phyloP scores from a whole-genome alignment of 2,797 vertebrate genomes.

The Sebastes taczanowskii region DNA sequence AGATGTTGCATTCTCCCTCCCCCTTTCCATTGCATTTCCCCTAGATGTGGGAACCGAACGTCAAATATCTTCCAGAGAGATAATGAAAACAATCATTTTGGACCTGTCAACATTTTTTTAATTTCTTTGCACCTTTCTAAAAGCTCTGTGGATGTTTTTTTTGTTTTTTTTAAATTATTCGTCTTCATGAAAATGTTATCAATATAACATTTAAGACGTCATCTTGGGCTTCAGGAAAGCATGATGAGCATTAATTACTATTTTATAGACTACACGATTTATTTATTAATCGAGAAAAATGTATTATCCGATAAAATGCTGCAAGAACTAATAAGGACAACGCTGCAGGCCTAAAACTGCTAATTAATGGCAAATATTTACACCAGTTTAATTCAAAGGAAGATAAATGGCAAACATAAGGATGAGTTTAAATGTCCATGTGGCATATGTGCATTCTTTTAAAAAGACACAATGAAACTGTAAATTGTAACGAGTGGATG shows the following conservation, averaged over 20 bases:
- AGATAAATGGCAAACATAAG: background rate
- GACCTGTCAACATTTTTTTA: too few relatives aligned
- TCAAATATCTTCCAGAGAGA: too few relatives aligned
- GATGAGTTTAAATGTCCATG: background rate
- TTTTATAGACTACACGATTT: background rate
- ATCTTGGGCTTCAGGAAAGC: background rate
- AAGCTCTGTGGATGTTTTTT: too few relatives aligned
- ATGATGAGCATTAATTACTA: background rate
- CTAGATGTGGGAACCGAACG: too few relatives aligned
- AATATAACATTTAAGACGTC: background rate
- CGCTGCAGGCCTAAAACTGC: background rate
- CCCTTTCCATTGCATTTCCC: too few relatives aligned
- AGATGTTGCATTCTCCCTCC: too few relatives aligned
- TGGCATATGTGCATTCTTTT: background rate
- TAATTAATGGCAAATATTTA: background rate
- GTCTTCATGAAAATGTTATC: too few relatives aligned
- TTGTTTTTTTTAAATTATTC: too few relatives aligned
- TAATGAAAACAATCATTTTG: too few relatives aligned
- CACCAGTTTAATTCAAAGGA: background rate
- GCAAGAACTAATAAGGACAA: background rate
- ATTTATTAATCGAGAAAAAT: background rate
- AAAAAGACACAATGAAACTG: background rate
- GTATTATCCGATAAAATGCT: background rate
- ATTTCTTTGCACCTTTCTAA: too few relatives aligned
- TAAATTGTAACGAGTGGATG: background rate